phyloP scores from a whole-genome alignment of 2,797 vertebrate genomes.

The Gallirallus australis region DNA sequence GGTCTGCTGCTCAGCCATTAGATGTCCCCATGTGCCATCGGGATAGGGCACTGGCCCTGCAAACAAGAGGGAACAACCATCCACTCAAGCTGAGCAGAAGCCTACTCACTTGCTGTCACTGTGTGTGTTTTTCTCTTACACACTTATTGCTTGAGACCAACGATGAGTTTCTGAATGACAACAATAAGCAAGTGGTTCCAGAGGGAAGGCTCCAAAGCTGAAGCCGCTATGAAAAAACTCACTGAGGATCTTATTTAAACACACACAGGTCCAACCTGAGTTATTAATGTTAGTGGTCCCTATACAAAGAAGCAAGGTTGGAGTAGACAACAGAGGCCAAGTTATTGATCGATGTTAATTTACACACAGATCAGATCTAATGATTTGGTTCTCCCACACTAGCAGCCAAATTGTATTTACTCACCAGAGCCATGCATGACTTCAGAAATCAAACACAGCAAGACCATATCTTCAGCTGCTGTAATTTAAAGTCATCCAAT shows the following conservation, averaged over 20 bases:
- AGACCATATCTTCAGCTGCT: conserved; percentile 9
- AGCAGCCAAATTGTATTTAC: not conserved
- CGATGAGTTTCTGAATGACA: not conserved
- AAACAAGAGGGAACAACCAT: not conserved
- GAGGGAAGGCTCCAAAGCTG: not conserved
- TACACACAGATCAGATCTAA: not conserved
- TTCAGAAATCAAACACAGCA: not conserved
- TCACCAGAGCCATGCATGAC: not conserved
- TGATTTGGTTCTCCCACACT: not conserved
- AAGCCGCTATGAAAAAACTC: not conserved
- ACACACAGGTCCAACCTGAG: not conserved
- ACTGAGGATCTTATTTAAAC: not conserved
- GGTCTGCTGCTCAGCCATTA: not conserved
- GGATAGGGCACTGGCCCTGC: fast-evolving
- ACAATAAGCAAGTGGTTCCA: not conserved
- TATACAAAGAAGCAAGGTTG: not conserved
- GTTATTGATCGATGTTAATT: conserved; percentile 26
- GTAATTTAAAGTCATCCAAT: not conserved
- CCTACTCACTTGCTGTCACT: not conserved
- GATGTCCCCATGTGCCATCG: not conserved
- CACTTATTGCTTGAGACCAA: not conserved
- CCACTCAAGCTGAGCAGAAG: not conserved
- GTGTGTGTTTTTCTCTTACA: not conserved
- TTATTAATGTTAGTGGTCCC: not conserved
- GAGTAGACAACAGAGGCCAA: not conserved